phyloP scores from a whole-genome alignment of 2,888 invertebrate genomes.

The Patella pellucida region DNA sequence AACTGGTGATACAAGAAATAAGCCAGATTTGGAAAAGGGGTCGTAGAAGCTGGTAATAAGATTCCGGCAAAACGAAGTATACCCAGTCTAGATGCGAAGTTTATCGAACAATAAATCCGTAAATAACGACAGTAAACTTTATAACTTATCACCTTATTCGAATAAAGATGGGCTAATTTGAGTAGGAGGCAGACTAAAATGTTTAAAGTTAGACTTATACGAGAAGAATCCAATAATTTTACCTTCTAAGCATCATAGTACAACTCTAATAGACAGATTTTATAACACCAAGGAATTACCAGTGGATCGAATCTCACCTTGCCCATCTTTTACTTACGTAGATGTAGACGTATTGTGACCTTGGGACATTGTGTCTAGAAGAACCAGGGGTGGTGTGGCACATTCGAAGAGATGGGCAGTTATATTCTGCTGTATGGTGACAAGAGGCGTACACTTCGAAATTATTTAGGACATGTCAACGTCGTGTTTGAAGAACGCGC shows the following conservation, averaged over 20 bases:
- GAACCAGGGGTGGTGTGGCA: constrained; percentile 34
- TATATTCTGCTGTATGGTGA: constrained; percentile 38
- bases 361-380: constrained; percentile 32
- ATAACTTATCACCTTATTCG: background rate
- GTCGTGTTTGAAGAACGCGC: constrained; percentile 39
- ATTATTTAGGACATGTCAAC: constrained; percentile 38
- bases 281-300: too few relatives aligned
- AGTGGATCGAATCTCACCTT: constrained; percentile 24
- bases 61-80: background rate
- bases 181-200: background rate
- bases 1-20: too few relatives aligned
- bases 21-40: background rate
- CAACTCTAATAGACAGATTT: too few relatives aligned
- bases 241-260: constrained; percentile 23
- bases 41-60: background rate
- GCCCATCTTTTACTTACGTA: constrained; percentile 33
- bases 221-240: background rate
- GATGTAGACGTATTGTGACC: constrained; percentile 40
- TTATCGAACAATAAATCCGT: background rate
- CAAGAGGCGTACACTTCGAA: constrained; percentile 41
- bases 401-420: constrained; percentile 37
- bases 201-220: background rate
- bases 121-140: background rate
- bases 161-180: background rate
- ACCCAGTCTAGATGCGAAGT: background rate